Conservation (phyloP, 2,888 invertebrate genomes). For the Tuberolachnus salignus region DNA sequence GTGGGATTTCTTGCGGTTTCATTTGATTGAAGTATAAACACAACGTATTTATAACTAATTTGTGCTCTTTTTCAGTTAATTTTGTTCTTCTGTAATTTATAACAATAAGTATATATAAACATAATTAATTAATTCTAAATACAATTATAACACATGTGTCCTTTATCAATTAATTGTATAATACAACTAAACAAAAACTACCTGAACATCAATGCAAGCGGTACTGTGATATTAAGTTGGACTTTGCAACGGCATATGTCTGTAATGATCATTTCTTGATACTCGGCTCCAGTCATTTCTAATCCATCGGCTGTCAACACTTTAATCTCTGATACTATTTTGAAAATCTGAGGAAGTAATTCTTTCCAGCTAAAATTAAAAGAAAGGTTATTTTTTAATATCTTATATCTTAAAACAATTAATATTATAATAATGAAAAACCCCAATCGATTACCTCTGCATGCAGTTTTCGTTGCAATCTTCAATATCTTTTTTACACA, state of each 20-base stretch:
- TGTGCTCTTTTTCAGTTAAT: constrained; percentile 68
- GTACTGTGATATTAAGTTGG: constrained; percentile 68
- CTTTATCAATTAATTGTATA: not conserved
- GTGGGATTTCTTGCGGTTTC: constrained; percentile 69
- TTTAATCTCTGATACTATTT: constrained; percentile 66
- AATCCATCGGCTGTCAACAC: constrained; percentile 67
- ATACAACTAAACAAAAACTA: constrained; percentile 61
- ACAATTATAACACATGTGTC: no score
- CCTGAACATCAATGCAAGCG: constrained; percentile 73
- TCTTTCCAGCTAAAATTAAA: constrained; percentile 70
- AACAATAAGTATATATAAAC: constrained; percentile 2
- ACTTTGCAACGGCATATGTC: constrained; percentile 70
- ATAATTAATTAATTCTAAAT: no score
- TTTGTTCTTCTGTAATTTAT: constrained; percentile 67
- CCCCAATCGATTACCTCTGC: constrained; percentile 64
- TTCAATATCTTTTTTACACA: constrained; percentile 67
- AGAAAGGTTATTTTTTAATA: no score
- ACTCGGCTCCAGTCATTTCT: constrained; percentile 69
- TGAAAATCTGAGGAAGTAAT: constrained; percentile 70
- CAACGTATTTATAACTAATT: constrained; percentile 69
- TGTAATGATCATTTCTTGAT: constrained; percentile 68
- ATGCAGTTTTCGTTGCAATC: constrained; percentile 63
- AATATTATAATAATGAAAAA: constrained; percentile 33
- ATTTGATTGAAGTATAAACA: constrained; percentile 68
- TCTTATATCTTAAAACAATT: not conserved